Base-by-base conservation (phyloP, 2,113 vertebrate genomes). In the Gasterosteus nipponicus region DNA sequence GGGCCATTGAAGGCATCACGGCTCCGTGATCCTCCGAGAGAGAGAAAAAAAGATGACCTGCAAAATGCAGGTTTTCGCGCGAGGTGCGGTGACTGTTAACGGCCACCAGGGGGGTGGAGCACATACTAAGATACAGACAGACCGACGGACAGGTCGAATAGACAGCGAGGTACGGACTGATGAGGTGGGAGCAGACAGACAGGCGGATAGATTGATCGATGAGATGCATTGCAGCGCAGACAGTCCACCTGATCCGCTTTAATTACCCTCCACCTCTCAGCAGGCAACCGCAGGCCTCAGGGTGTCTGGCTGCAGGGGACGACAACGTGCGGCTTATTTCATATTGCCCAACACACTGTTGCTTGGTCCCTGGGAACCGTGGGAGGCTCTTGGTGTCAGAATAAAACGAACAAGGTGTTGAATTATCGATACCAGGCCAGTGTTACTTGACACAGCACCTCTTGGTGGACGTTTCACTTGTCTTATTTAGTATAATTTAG, bases 21-120 rank as follows among this genome's bases (percentile, higher is more conserved):
- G 35, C 1, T 0, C 53, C 42, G 16, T 33, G 10, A 67, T 35
- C 35, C 6, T 53, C 66, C 19, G 58, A 33, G 4, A 33, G 31
- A 46, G 33, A n/a, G 12, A 18, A 29, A 1, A 22, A 0, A 0
- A 62, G 11, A 41, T 14, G 19, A 65, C 63, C 22, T 59, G 33
- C 16, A 31, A 3, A 39, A 22, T 29, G 10, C 9, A 41, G 60
- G 42, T 60, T 74, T 62, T 78, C 33, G 62, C 1, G 59, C 59
- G 29, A 80, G 33, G 1, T 81, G 88, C 18, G 84, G 58, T 76
- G 57, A 26, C 47, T 5, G 33, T 7, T 42, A 56, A 0, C 73
- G 67, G 49, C 22, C 89, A 86, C 60, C 78, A 89, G 91, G 71
- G 70, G 51, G 3, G 49, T n/a, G 49, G 19, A 87, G 91, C 15